Evolutionary conservation across 2,888 invertebrate genomes (phyloP).

Genomic region (Galerucella pusilla): DNA sequence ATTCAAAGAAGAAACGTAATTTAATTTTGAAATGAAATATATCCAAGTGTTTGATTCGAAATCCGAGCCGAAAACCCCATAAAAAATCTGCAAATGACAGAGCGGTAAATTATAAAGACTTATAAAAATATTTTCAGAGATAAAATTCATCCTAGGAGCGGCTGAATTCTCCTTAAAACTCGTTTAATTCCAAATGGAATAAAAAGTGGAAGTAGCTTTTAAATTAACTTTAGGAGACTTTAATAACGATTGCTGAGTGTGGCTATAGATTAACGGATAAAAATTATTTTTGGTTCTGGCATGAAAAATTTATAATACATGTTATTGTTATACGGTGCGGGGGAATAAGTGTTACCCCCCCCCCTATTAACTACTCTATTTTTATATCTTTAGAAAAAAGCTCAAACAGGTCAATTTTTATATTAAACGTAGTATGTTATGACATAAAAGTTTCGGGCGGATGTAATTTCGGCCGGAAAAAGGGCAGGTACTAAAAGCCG

Average conservation of each 20-base stretch:
- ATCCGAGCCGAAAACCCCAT: conserved; percentile 14
- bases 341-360: too few species aligned
- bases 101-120: conserved; percentile 29
- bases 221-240: conserved; percentile 16
- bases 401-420: too few species aligned
- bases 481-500: too few species aligned
- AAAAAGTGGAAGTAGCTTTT: conserved; percentile 17
- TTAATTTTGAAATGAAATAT: conserved; percentile 20
- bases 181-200: conserved; percentile 28
- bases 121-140: conserved; percentile 25
- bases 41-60: conserved; percentile 22
- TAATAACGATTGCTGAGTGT: conserved; percentile 10
- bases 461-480: too few species aligned
- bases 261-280: background rate
- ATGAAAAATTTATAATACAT: background rate
- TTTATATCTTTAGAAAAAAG: too few species aligned
- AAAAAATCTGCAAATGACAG: conserved; percentile 28
- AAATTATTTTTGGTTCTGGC: background rate
- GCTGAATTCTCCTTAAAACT: conserved; percentile 10
- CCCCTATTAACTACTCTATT: too few species aligned
- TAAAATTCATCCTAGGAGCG: conserved; percentile 21
- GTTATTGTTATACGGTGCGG: too few species aligned
- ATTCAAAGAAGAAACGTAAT: conserved; percentile 16
- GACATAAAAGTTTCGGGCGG: too few species aligned
- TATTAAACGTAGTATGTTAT: too few species aligned